A percentile compares a stretch with the other conserved stretches of the same genome.
phyloP scores from a whole-genome alignment of 2,113 vertebrate species.

The Ciconia boyciana region DNA sequence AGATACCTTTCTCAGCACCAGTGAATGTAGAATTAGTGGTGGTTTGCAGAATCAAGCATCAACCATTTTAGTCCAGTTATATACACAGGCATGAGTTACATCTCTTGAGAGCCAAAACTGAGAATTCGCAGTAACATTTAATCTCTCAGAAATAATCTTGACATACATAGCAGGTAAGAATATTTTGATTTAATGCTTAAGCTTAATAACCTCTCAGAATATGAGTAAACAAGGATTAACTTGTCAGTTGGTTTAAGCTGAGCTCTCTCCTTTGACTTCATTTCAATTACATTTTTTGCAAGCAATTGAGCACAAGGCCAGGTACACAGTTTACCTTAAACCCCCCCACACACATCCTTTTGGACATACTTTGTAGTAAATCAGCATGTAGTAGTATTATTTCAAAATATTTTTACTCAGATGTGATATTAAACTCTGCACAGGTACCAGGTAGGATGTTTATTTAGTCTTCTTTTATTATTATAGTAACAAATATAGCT shows the following conservation, averaged over 20 bases:
- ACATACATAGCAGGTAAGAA: not conserved
- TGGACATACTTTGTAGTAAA: not conserved
- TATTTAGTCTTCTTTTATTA: not conserved
- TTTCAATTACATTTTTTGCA: not conserved
- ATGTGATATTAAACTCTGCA: not conserved
- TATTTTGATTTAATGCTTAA: not conserved
- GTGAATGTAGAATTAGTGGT: no score
- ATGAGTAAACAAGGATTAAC: not conserved
- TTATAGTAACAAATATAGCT: not conserved
- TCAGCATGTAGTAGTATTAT: not conserved
- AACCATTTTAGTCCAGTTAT: not conserved
- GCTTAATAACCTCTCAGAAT: not conserved
- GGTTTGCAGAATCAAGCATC: not conserved
- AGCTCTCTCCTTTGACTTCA: not conserved
- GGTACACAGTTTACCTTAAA: not conserved
- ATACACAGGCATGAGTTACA: not conserved
- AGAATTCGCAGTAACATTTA: not conserved
- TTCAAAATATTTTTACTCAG: not conserved
- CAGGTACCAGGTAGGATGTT: not conserved
- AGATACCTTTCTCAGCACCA: not conserved
- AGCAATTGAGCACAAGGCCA: not conserved
- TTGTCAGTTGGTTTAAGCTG: not conserved
- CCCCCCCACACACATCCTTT: not conserved
- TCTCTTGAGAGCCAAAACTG: not conserved
- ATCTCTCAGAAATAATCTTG: not conserved